These are phyloP conservation scores for Drosophila tsacasi DNA, from an alignment of 1,140 invertebrate genomes.

Conservation along the genomic window DNA sequence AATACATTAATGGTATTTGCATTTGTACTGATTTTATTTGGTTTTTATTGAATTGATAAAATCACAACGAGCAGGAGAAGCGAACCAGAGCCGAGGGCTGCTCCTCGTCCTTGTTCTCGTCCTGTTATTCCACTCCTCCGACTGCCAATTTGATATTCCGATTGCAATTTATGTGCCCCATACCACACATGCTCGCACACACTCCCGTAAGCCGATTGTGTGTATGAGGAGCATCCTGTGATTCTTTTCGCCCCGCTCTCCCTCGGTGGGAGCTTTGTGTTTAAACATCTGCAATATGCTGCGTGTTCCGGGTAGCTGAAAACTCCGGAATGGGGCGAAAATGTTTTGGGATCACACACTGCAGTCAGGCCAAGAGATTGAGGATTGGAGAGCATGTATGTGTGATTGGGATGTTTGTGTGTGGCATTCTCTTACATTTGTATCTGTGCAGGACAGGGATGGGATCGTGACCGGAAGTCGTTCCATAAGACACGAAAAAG, in stretches of 20 bases:
- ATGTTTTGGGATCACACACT: constrained; percentile 59
- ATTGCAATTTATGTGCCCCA: constrained; percentile 78
- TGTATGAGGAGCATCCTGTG: constrained; percentile 55
- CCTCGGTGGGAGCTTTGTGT: constrained; percentile 45
- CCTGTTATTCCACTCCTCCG: constrained; percentile 40
- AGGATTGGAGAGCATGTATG: neutral
- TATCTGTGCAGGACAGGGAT: constrained; percentile 6
- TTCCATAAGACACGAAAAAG: too few species aligned
- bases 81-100: constrained; percentile 46
- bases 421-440: neutral
- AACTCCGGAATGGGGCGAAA: constrained; percentile 28
- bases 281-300: constrained; percentile 82
- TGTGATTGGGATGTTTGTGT: constrained; percentile 5
- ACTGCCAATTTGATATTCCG: constrained; percentile 82
- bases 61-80: constrained; percentile 60
- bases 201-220: constrained; percentile 36
- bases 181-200: constrained; percentile 12
- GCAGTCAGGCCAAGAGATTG: constrained; percentile 49
- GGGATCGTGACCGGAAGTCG: neutral
- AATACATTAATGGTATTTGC: constrained; percentile 85
- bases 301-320: constrained; percentile 43
- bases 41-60: constrained; percentile 85
- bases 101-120: constrained; percentile 27
- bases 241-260: constrained; percentile 56
- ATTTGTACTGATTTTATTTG: constrained; percentile 85